These are phyloP conservation scores for Sterrhoptilus dennistouni DNA, from an alignment of 2,113 vertebrate genomes.

Conservation along the genomic window DNA sequence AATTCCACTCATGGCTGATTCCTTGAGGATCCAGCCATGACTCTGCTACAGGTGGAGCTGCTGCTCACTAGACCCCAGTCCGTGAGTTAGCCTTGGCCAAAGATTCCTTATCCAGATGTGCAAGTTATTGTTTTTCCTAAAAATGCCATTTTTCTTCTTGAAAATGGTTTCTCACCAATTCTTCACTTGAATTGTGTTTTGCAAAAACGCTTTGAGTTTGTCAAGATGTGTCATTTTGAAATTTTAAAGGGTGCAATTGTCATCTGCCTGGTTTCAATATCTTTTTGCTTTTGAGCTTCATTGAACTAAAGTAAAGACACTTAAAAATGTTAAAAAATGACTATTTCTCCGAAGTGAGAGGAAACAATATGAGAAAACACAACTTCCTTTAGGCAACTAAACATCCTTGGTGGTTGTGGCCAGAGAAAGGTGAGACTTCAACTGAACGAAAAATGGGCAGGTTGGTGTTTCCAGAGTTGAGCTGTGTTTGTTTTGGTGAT, in stretches of 20 bases:
- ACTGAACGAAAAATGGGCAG: not conserved
- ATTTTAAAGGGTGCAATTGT: not conserved
- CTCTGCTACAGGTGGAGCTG: conserved; percentile 5
- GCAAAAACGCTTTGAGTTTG: not conserved
- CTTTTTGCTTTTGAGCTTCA: not conserved
- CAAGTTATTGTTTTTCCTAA: not conserved
- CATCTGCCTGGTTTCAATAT: not conserved
- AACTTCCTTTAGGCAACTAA: not conserved
- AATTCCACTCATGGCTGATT: not conserved
- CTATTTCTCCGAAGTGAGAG: not conserved
- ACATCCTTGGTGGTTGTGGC: rapidly evolving
- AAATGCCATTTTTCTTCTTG: not conserved
- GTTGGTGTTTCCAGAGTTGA: not conserved
- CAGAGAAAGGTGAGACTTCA: not conserved
- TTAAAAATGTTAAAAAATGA: not conserved
- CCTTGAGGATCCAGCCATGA: not conserved
- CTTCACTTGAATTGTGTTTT: not conserved
- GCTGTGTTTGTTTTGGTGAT: not conserved
- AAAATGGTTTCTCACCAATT: not conserved
- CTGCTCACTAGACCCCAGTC: not conserved
- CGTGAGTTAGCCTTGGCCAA: not conserved
- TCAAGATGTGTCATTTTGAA: not conserved
- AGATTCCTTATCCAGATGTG: not conserved
- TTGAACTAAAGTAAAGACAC: not conserved
- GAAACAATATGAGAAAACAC: not conserved